These are phyloP conservation scores for Lordiphosa stackelbergi DNA, from an alignment of 1,140 invertebrate genomes.

Conservation along the genomic window DNA sequence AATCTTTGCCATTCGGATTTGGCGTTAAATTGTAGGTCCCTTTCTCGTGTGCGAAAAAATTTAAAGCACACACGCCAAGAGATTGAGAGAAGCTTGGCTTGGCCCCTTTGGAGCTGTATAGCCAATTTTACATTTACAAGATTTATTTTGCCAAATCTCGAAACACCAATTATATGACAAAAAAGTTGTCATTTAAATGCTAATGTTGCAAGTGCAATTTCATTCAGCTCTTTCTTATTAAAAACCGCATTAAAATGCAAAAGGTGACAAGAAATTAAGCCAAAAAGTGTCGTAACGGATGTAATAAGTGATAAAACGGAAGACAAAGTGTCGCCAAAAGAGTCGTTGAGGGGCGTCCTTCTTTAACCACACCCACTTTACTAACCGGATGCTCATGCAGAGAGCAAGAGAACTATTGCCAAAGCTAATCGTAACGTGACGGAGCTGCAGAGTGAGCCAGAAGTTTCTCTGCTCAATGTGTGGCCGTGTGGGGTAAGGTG, in stretches of 20 bases:
- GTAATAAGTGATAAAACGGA: slow-evolving; percentile 75
- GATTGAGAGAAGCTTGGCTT: too few relatives aligned
- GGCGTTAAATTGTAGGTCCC: too few relatives aligned
- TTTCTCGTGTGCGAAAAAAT: too few relatives aligned
- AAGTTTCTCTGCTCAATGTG: slow-evolving; percentile 1
- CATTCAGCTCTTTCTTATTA: slow-evolving; percentile 17
- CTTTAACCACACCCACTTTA: slow-evolving; percentile 14
- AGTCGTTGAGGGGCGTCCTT: slow-evolving; percentile 10
- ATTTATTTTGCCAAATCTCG: slow-evolving; percentile 61
- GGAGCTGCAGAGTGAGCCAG: slow-evolving; percentile 17
- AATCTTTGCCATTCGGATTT: too few relatives aligned
- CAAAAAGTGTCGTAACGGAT: slow-evolving; percentile 55
- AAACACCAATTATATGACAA: slow-evolving; percentile 64
- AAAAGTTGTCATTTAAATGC: slow-evolving; percentile 71
- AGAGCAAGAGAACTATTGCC: slow-evolving; percentile 56
- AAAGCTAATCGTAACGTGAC: slow-evolving; percentile 61
- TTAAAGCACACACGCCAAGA: too few relatives aligned
- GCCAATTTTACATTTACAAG: too few relatives aligned
- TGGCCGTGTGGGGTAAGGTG: background rate
- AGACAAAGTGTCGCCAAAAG: slow-evolving; percentile 46
- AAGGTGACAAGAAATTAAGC: slow-evolving; percentile 65
- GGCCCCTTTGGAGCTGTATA: too few relatives aligned
- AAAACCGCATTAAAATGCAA: slow-evolving; percentile 61
- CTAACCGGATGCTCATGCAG: slow-evolving; percentile 48
- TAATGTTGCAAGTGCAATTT: slow-evolving; percentile 53